Base-by-base conservation (phyloP, 2,113 vertebrate species). In the Sminthopsis crassicaudata region DNA sequence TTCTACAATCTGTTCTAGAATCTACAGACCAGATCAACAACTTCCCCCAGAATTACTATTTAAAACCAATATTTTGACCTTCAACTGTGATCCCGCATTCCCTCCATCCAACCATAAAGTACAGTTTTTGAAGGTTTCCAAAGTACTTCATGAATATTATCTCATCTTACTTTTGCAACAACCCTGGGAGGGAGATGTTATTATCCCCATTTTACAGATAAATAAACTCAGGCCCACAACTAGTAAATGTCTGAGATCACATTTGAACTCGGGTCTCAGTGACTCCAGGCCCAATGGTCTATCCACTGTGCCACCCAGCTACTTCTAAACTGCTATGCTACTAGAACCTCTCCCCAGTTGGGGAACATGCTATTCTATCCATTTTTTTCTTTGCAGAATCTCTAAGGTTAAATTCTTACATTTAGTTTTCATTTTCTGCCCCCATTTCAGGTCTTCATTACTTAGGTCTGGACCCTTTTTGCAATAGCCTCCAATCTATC, bases 1-100 rank as follows among this genome's bases (percentile, higher is more conserved):
- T 89, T 96, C 52, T 53, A 27, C 95, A 96, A 95, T 95, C 96
- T 97, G 97, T 94, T 96, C 93, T 67, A 95, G 36, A 52, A 60
- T 30, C 93, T 90, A 52, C 90, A 92, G 92, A 94, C 88, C 48
- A 91, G 95, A 96, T 92, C 55, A 92, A 53, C 60, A 46, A n/a
- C 89, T 8, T 92, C 46, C 53, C 53, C 23, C 89, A 92, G 94
- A 96, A 95, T 52, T 19, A 16, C 0, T 93, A 89, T 67, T 46
- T 48, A 89, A 95, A 97, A 95, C 50, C 52, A 95, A 51, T 0
- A n/a, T 60, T 93, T 53, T 52, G 76, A 36, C 51, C 23, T 93
- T 89, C 22, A 50, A 26, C 16, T 0, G 25, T 91, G 36, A 42
- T 48, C n/a, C 53, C 19, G 0, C 16, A 9, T 4, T 48, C 6